phyloP scores from a whole-genome alignment of 2,113 vertebrate species.

The Mastomys natalensis region DNA sequence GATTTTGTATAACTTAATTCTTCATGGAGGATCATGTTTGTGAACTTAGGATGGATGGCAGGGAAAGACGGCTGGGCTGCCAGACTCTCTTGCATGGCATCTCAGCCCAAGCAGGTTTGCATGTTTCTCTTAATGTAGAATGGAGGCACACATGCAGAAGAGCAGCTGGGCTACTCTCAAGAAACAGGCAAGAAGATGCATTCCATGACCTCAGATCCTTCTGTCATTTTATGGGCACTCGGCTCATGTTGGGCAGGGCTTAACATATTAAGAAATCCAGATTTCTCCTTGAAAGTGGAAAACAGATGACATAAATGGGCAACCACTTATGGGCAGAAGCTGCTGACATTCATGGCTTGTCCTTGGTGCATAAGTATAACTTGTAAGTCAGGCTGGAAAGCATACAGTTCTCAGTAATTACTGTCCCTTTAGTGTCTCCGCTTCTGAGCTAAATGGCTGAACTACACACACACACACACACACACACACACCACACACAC shows the following conservation, averaged over 20 bases:
- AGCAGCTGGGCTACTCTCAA: fast-evolving
- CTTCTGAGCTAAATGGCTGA: neutral
- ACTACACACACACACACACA: no score
- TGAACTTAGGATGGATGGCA: neutral
- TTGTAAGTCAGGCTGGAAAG: neutral
- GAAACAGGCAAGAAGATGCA: neutral
- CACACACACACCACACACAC: no score
- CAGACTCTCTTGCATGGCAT: no score
- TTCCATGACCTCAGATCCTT: neutral
- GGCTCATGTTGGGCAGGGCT: neutral
- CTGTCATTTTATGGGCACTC: neutral
- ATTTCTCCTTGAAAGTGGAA: no score
- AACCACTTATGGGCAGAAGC: fast-evolving
- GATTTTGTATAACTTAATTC: neutral
- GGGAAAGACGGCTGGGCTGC: neutral
- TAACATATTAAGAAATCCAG: neutral
- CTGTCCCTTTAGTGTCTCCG: neutral
- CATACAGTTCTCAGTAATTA: neutral
- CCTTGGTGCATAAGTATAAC: neutral
- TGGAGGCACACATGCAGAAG: neutral
- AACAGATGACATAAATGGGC: neutral
- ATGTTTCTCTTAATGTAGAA: neutral
- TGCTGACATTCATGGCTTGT: neutral
- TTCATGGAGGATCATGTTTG: neutral
- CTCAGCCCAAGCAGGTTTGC: neutral